Percentiles rank a stretch among this genome's conserved stretches.
Conservation (phyloP, 2,797 vertebrate genomes). For the Rhynchotus rufescens region DNA sequence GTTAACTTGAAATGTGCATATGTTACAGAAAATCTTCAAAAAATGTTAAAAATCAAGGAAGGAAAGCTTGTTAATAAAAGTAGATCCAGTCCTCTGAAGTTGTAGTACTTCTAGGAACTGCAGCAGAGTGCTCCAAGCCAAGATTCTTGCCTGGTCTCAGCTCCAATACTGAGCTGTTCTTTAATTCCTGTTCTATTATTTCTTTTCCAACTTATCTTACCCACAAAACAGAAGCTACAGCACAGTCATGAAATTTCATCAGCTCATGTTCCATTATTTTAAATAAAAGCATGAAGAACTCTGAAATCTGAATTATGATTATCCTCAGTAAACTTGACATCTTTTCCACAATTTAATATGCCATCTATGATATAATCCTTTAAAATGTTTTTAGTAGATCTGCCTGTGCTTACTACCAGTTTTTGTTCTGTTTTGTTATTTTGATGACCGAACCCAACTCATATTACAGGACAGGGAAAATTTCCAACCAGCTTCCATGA, state of each 20-base stretch:
- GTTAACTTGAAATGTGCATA: neutral
- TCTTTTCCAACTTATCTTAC: neutral
- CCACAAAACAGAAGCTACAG: neutral
- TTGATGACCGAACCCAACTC: neutral
- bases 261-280: neutral
- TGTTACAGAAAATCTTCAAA: conserved; percentile 9
- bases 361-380: neutral
- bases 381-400: neutral
- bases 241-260: neutral
- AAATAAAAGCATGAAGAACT: neutral
- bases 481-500: neutral
- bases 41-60: neutral
- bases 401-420: neutral
- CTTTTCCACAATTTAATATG: neutral
- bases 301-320: neutral
- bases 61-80: neutral
- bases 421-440: neutral
- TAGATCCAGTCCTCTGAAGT: neutral
- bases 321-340: neutral
- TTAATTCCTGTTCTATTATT: neutral
- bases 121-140: neutral
- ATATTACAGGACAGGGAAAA: neutral
- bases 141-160: neutral
- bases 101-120: neutral
- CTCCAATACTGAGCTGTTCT: neutral